Base-by-base conservation (phyloP, 1,140 invertebrate genomes). In the Drosophila ogumai region DNA sequence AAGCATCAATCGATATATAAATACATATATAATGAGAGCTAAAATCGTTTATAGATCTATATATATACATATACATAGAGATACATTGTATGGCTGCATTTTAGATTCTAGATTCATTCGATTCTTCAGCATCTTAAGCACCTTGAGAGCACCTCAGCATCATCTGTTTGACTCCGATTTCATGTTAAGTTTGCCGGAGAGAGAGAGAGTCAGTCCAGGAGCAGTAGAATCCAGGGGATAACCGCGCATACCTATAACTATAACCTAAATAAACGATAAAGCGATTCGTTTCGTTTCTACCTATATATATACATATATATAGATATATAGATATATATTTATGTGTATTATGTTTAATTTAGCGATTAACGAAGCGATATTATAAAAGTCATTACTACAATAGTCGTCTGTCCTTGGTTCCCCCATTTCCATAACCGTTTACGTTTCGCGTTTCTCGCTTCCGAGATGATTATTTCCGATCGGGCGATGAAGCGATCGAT, bases 371-470 rank as follows among this genome's bases (percentile, higher is more conserved):
- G 36, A 71, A 72, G 68, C 68, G 68, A 72, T 72, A 72, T 71
- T 72, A 72, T 58, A 72, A 59, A 72, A 72, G 67, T 72, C 68
- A 72, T 72, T 72, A 69, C 43, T 72, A 72, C 44, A 68, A 71
- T 71, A 69, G 66, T 69, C n/a, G 50, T 47, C 17, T 69, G 22
- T 49, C 41, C 25, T 38, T 63, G 25, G 36, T 63, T 67, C 6
- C 10, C 10, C 54, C 54, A 22, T 36, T 32, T 65, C 15, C 60
- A 15, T 46, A 28, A 38, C 63, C 38, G 38, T 22, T 54, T 38
- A 31, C 58, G 44, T 25, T 50, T 60, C 15, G 6, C 17, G 40
- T 36, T 49, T 49, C 44, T 6, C 43, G 40, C 38, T 65, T 47
- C 25, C 6, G 19, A 25, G 19, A 46, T 12, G 19, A 25, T 15